phyloP scores from a whole-genome alignment of 1,140 invertebrate species.

The Drosophila yakuba region DNA sequence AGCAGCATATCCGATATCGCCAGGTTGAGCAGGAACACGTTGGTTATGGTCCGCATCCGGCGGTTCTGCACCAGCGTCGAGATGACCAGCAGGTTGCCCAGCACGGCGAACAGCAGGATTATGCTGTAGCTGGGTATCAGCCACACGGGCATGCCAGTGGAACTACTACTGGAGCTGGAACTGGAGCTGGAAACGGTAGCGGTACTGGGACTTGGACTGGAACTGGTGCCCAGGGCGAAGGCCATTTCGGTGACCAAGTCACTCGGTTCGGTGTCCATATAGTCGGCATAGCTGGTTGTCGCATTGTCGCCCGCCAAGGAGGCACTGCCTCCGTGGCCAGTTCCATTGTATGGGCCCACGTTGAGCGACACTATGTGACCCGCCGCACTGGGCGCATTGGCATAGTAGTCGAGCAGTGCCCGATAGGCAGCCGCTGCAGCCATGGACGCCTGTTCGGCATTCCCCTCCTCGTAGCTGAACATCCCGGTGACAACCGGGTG shows the following conservation, averaged over 20 bases:
- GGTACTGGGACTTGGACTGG: neutral
- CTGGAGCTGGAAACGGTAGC: neutral
- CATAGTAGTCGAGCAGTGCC: conserved; percentile 62
- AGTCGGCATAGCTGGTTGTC: neutral
- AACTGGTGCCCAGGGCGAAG: neutral
- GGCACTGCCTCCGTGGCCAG: neutral
- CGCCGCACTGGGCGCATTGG: conserved; percentile 57
- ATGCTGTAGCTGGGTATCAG: conserved; percentile 89
- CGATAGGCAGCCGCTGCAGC: conserved; percentile 35
- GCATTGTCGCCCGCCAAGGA: conserved; percentile 1
- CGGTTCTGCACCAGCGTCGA: conserved; percentile 92
- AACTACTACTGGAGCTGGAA: neutral
- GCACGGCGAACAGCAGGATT: conserved; percentile 92
- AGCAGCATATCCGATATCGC: conserved; percentile 92
- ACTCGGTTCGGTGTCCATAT: neutral
- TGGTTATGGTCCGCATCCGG: conserved; percentile 94
- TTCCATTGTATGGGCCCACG: conserved; percentile 34
- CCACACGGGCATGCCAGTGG: conserved; percentile 74
- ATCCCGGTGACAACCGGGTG: conserved; percentile 1
- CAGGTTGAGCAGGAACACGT: conserved; percentile 94
- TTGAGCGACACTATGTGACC: conserved; percentile 65
- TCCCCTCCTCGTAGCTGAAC: conserved; percentile 15
- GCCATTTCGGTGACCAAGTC: conserved; percentile 7
- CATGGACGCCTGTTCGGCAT: conserved; percentile 29
- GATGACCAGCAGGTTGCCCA: conserved; percentile 92